phyloP scores from a whole-genome alignment of 2,888 invertebrate genomes.

The Acleris literana region DNA sequence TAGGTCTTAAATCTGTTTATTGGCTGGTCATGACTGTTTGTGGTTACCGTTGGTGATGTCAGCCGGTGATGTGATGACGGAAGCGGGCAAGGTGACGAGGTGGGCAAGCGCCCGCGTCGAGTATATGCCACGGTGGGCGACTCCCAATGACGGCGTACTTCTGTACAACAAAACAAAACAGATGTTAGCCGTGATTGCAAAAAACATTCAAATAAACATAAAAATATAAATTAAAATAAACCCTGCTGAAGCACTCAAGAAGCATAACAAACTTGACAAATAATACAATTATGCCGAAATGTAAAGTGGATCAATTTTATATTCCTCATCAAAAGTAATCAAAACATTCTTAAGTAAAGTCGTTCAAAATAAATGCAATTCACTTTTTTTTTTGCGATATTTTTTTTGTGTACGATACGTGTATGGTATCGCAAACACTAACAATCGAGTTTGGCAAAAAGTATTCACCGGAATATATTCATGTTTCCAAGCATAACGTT shows the following conservation, averaged over 20 bases:
- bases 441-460: constrained; percentile 27
- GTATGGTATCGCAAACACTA: constrained; percentile 24
- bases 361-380: constrained; percentile 8
- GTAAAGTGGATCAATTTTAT: neutral
- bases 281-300: too few relatives aligned
- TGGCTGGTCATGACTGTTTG: constrained; percentile 41
- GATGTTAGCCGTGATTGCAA: too few relatives aligned
- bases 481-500: constrained; percentile 29
- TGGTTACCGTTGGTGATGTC: constrained; percentile 59
- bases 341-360: neutral
- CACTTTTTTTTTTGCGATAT: constrained; percentile 1
- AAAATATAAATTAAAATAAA: too few relatives aligned
- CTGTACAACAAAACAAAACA: too few relatives aligned
- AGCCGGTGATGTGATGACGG: constrained; percentile 55
- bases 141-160: neutral
- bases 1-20: constrained; percentile 4
- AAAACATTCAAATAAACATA: too few relatives aligned
- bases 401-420: constrained; percentile 18
- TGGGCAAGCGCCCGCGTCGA: constrained; percentile 43
- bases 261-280: too few relatives aligned
- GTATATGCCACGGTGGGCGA: constrained; percentile 23
- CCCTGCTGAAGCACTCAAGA: too few relatives aligned
- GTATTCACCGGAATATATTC: constrained; percentile 28
- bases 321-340: neutral
- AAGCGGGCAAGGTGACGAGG: constrained; percentile 52